Base-by-base conservation (phyloP, 2,797 vertebrate species). In the Diglossa cyanea region DNA sequence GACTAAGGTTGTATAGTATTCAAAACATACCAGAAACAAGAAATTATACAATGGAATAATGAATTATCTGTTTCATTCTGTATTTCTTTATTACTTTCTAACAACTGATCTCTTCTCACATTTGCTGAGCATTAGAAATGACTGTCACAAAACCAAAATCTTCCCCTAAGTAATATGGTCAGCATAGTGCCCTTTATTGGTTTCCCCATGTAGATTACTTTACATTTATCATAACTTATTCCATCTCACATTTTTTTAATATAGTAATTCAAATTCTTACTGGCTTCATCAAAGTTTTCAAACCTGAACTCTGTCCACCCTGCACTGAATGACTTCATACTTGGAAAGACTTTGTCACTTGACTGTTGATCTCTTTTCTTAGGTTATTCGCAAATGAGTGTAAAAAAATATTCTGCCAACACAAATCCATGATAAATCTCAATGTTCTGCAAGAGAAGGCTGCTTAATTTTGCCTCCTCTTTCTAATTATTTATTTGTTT, bases 281-380 rank as follows among this genome's bases (percentile, higher is more conserved):
- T 4, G 25, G n/a, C 13, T 48, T 86, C 24, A 25, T 77, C 42
- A 57, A 73, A 53, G 15, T 74, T 73, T 70, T 91, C 28, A 53
- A 84, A 45, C 30, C 6, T 2, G 2, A 60, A 54, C 4, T 19
- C 10, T 72, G 17, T 40, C 17, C 0, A 2, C 17, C 25, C 9
- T 72, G n/a, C 19, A 33, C 42, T 23, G 23, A 37, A 61, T 9
- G 20, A 33, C 19, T 62, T 50, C 25, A n/a, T 54, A 18, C 24
- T 58, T 1, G 4, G 51, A 44, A 76, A 58, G 23, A 60, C 7
- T 35, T 54, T 55, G 7, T 60, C 16, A 51, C 8, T 60, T 37
- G 5, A 63, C 19, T 54, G 17, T 26, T 50, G 17, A 30, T 53
- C 4, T 14, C 8, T 80, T 78, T 72, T 77, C 23, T 45, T 13